phyloP scores from a whole-genome alignment of 2,797 vertebrate genomes.

The Dipus sagitta region DNA sequence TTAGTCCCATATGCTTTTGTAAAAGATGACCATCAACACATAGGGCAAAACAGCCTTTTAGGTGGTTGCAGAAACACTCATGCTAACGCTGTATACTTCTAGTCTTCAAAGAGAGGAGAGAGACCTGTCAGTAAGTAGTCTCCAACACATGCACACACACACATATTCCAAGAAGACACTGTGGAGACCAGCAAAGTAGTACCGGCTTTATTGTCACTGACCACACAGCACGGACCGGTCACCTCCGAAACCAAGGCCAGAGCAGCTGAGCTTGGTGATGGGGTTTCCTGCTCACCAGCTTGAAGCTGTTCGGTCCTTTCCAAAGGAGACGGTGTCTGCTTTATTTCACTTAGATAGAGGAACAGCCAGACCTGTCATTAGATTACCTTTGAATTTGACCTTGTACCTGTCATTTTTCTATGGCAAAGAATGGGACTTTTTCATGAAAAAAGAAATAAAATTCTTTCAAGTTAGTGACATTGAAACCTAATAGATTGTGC shows the following conservation, averaged over 20 bases:
- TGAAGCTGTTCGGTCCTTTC: slow-evolving; percentile 66
- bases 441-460: slow-evolving; percentile 64
- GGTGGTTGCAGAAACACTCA: background rate
- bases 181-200: background rate
- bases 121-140: background rate
- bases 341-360: slow-evolving; percentile 70
- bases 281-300: slow-evolving; percentile 65
- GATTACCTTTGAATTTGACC: slow-evolving; percentile 79
- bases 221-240: background rate
- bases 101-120: background rate
- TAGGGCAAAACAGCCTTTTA: background rate
- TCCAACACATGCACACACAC: background rate
- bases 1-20: background rate
- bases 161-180: background rate
- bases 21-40: background rate
- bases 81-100: background rate
- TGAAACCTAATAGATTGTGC: slow-evolving; percentile 68
- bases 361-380: slow-evolving; percentile 70
- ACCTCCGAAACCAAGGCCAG: slow-evolving; percentile 58
- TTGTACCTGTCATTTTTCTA: slow-evolving; percentile 71
- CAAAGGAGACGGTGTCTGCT: slow-evolving; percentile 65
- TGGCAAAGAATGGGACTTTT: slow-evolving; percentile 70
- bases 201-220: background rate
- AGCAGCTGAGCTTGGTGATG: slow-evolving; percentile 53
- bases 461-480: slow-evolving; percentile 73